Evolutionary conservation across 2,888 invertebrate species (phyloP).

Genomic region (Campoplex nolae): DNA sequence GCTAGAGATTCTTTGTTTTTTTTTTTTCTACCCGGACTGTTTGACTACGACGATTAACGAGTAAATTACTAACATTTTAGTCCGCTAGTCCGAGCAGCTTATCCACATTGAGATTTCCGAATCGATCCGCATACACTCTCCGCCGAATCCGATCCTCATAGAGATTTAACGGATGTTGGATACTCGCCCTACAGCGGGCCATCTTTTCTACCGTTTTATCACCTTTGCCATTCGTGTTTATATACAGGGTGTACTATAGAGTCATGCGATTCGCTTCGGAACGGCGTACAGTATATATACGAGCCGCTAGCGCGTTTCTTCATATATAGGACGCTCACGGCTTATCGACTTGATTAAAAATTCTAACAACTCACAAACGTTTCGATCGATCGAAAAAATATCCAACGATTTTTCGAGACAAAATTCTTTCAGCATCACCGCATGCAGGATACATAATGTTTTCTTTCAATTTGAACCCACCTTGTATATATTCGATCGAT

Average conservation of each 20-base stretch:
- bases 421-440: neutral
- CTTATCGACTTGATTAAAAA: neutral
- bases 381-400: neutral
- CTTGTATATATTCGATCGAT: constrained; percentile 20
- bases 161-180: constrained; percentile 68
- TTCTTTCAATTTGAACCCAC: neutral
- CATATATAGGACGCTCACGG: no score
- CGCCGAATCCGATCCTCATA: constrained; percentile 66
- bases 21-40: neutral
- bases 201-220: constrained; percentile 59
- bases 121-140: constrained; percentile 72
- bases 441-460: neutral
- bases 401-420: neutral
- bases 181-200: no score
- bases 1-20: neutral
- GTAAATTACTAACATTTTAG: constrained; percentile 62
- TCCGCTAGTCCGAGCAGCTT: constrained; percentile 63
- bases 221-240: constrained; percentile 1
- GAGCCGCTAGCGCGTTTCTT: no score
- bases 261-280: constrained; percentile 41
- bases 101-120: constrained; percentile 72
- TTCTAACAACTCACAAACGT: neutral
- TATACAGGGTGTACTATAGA: neutral
- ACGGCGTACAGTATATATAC: neutral
- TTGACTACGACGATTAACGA: constrained; percentile 10